Evolutionary conservation across 2,888 invertebrate genomes (phyloP).

Genomic region (Chymomyza fuscimana): DNA sequence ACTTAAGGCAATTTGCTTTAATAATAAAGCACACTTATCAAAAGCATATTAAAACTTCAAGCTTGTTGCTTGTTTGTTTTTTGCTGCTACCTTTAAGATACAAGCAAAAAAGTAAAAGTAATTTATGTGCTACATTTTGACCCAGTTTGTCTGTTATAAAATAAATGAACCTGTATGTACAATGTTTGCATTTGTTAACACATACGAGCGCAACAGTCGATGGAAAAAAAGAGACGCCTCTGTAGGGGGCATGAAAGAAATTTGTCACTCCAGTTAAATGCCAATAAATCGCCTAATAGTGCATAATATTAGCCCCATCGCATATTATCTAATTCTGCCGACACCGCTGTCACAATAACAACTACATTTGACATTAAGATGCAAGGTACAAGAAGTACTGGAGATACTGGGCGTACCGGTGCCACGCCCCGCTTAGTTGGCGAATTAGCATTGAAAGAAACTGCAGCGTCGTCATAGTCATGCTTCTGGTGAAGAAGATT

Average conservation of each 20-base stretch:
- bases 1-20: neutral
- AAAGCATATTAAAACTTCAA: neutral
- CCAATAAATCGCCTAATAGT: conserved; percentile 9
- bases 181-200: neutral
- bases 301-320: conserved; percentile 10
- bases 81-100: neutral
- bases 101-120: conserved; percentile 19
- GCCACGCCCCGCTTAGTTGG: neutral
- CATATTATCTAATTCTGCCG: neutral
- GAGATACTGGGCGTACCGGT: neutral
- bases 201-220: neutral
- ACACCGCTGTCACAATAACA: neutral
- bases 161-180: neutral
- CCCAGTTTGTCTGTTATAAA: neutral
- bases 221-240: neutral
- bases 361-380: neutral
- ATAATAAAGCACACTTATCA: neutral
- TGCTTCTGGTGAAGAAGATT: neutral
- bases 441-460: conserved; percentile 6
- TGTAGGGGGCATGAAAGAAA: conserved; percentile 3
- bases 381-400: no score
- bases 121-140: conserved; percentile 7
- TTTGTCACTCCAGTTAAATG: conserved; percentile 30
- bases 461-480: neutral
- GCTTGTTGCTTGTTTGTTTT: conserved; percentile 1